Evolutionary conservation across 2,888 invertebrate species (phyloP).

Genomic region (Pristionchus arcanus): DNA sequence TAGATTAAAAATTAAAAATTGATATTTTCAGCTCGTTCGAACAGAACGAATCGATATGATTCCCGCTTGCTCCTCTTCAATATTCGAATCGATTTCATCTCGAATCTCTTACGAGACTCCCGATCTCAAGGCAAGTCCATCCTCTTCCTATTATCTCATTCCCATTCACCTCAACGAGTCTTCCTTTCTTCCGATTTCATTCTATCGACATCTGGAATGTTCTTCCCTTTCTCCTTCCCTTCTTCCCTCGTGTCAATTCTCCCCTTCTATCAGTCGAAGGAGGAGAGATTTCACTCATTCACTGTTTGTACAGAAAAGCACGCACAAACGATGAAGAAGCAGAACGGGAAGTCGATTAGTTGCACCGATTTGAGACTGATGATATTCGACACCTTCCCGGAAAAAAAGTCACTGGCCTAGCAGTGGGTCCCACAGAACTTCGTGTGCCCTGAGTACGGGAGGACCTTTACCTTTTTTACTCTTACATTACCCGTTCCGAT

Average conservation of each 20-base stretch:
- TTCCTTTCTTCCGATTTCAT: constrained; percentile 42
- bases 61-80: constrained; percentile 49
- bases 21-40: constrained; percentile 41
- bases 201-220: constrained; percentile 54
- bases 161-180: neutral
- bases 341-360: constrained; percentile 27
- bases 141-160: constrained; percentile 47
- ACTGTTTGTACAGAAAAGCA: constrained; percentile 51
- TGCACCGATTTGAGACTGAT: constrained; percentile 4
- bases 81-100: constrained; percentile 49
- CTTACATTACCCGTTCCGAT: neutral
- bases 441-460: no score
- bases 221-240: constrained; percentile 11
- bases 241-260: constrained; percentile 45
- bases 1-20: neutral
- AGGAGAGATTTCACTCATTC: constrained; percentile 50
- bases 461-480: no score
- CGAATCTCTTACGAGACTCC: constrained; percentile 47
- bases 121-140: constrained; percentile 50
- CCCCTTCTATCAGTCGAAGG: constrained; percentile 53
- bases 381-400: no score
- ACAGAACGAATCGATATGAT: constrained; percentile 47
- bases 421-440: no score
- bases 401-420: no score
- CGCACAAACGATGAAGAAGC: constrained; percentile 48